Percentiles rank a stretch among this genome's conserved stretches.
Conservation (phyloP, 2,113 vertebrate genomes). For the Ursus arctos region DNA sequence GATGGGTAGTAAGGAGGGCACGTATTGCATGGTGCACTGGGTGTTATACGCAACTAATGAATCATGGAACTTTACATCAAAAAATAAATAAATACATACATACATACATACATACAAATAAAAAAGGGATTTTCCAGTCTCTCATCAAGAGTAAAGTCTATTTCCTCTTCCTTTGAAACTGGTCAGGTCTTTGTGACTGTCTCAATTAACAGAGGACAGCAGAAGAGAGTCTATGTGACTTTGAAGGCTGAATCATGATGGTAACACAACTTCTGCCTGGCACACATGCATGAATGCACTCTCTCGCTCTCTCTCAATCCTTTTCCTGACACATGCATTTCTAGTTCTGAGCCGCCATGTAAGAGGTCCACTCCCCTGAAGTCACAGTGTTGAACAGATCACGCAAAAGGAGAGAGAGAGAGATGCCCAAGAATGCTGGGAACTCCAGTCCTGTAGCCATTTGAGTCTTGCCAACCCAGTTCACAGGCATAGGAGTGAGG, state of each 20-base stretch:
- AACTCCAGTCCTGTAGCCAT: not conserved
- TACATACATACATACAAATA: too few species aligned
- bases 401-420: not conserved
- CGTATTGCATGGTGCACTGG: too few species aligned
- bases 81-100: too few species aligned
- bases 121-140: not conserved
- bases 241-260: not conserved
- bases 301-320: not conserved
- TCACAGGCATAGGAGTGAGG: not conserved
- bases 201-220: not conserved
- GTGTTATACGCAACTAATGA: too few species aligned
- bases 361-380: not conserved
- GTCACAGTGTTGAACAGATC: not conserved
- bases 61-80: too few species aligned
- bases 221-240: not conserved
- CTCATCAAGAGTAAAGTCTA: not conserved
- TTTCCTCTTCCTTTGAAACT: not conserved
- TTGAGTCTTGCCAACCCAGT: not conserved
- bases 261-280: not conserved
- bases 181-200: not conserved
- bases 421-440: not conserved
- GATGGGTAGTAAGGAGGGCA: too few species aligned
- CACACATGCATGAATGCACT: not conserved
- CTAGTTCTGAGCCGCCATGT: not conserved
- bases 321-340: not conserved